A percentile compares a stretch with the other conserved stretches of the same genome.
Conservation (phyloP, 2,888 invertebrate genomes). For the Pollenia labialis region DNA sequence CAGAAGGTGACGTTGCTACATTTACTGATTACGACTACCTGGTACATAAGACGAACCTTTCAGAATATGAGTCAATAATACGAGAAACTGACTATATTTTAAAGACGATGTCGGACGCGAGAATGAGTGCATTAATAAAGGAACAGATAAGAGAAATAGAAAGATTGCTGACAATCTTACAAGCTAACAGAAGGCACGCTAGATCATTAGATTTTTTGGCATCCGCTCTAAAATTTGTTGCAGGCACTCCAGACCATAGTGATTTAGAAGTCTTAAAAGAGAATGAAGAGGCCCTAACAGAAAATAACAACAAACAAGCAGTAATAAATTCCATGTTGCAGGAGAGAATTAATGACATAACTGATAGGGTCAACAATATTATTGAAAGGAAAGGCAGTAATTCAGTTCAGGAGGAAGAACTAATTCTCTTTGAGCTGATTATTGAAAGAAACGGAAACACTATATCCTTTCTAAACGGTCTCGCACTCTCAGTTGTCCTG, state of each 20-base stretch:
- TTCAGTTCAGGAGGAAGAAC: neutral
- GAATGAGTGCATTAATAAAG: neutral
- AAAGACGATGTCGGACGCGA: neutral
- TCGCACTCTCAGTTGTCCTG: neutral
- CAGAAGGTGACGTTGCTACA: too few relatives aligned
- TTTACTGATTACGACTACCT: neutral
- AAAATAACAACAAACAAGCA: neutral
- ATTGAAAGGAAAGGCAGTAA: neutral
- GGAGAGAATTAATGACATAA: constrained; percentile 1
- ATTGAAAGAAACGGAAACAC: neutral
- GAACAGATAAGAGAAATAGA: constrained; percentile 13
- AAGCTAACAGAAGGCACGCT: neutral
- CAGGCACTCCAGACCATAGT: neutral
- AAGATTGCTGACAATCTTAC: neutral
- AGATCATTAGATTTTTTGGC: too few relatives aligned
- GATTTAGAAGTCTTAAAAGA: neutral
- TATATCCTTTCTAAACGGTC: neutral
- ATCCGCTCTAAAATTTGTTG: neutral
- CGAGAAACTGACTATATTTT: neutral
- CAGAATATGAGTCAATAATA: too few relatives aligned
- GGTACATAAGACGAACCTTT: neutral
- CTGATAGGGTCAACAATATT: neutral
- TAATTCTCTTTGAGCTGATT: neutral
- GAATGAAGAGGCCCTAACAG: neutral
- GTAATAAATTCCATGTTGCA: constrained; percentile 3